phyloP scores from a whole-genome alignment of 2,113 vertebrate genomes.

The Aegypius monachus region DNA sequence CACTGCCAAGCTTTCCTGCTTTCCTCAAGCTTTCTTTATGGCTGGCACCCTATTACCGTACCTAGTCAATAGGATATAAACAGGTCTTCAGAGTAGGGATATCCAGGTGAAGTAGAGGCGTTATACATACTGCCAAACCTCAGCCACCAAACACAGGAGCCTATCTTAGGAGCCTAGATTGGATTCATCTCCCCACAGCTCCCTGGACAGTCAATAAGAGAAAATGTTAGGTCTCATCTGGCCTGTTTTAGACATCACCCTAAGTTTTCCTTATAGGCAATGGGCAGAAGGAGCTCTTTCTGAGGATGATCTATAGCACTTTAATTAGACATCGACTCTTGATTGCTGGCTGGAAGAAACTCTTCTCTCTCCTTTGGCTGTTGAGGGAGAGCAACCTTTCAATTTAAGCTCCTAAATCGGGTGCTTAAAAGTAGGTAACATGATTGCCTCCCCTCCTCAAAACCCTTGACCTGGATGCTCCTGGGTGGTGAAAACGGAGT shows the following conservation, averaged over 20 bases:
- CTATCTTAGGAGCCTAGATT: not conserved
- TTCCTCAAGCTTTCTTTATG: not conserved
- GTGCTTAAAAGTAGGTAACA: not conserved
- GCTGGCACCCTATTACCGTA: not conserved
- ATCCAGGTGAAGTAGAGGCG: not conserved
- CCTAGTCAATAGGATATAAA: not conserved
- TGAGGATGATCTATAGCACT: not conserved
- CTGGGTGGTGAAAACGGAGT: not conserved
- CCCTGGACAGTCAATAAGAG: not conserved
- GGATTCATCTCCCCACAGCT: not conserved
- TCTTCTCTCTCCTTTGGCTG: not conserved
- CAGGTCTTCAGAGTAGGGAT: not conserved
- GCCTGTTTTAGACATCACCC: not conserved
- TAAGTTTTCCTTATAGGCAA: not conserved
- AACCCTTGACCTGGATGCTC: not conserved
- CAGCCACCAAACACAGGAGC: not conserved
- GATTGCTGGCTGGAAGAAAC: not conserved
- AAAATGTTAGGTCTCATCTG: not conserved
- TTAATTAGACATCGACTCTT: not conserved
- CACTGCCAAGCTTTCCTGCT: not conserved
- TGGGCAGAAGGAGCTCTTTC: not conserved
- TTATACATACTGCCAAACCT: not conserved
- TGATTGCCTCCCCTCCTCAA: not conserved
- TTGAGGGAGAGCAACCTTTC: not conserved
- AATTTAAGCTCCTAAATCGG: not conserved